Conservation (phyloP, 2,888 invertebrate genomes). For the Hyles lineata region DNA sequence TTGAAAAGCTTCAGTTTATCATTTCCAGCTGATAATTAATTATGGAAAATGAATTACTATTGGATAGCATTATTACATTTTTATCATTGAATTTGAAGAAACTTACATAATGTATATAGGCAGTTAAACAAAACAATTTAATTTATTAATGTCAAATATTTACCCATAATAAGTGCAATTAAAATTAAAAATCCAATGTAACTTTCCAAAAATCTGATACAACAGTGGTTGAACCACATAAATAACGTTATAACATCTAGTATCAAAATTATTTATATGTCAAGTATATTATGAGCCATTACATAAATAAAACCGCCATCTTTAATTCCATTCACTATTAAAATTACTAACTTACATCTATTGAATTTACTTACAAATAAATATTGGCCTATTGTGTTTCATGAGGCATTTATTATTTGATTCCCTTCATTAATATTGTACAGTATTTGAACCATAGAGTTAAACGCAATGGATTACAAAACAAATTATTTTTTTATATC, state of each 20-base stretch:
- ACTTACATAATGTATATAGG: too few species aligned
- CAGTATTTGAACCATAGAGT: constrained; percentile 11
- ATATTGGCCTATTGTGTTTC: not conserved
- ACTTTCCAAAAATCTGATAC: not conserved
- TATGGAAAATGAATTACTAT: not conserved
- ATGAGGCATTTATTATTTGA: constrained; percentile 1
- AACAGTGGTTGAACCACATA: constrained; percentile 17
- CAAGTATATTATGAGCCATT: not conserved
- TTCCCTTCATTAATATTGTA: constrained; percentile 16
- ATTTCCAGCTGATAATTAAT: not conserved
- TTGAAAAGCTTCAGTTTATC: not conserved
- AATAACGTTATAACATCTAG: constrained; percentile 19
- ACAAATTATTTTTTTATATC: not conserved
- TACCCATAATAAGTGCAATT: not conserved
- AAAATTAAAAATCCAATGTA: not conserved
- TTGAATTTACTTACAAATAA: not conserved
- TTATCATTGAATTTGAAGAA: not conserved
- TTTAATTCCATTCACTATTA: not conserved
- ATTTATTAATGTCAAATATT: not conserved
- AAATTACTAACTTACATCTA: not conserved
- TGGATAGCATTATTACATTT: not conserved
- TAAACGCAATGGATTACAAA: not conserved
- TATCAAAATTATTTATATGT: constrained; percentile 27
- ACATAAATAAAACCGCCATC: constrained; percentile 5
- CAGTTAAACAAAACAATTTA: too few species aligned